phyloP scores from a whole-genome alignment of 1,140 invertebrate species.

The Drosophila miranda region DNA sequence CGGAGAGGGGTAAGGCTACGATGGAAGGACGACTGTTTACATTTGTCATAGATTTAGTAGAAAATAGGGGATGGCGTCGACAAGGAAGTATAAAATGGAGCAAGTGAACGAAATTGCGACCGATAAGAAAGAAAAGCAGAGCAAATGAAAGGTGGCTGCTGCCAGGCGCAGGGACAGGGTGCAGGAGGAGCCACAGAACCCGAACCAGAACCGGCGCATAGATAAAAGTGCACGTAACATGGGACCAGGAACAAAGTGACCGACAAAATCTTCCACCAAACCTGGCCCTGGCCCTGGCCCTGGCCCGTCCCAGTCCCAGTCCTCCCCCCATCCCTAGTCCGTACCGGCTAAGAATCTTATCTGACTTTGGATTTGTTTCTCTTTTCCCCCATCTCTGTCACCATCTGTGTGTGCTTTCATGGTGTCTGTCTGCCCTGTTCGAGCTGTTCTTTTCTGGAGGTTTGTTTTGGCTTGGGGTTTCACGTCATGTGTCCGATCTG shows the following conservation, averaged over 20 bases:
- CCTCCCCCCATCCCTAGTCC: background rate
- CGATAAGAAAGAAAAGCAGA: slow-evolving; percentile 7
- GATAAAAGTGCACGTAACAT: slow-evolving; percentile 32
- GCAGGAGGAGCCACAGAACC: slow-evolving; percentile 9
- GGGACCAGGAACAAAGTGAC: slow-evolving; percentile 14
- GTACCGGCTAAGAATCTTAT: slow-evolving; percentile 26
- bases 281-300: background rate
- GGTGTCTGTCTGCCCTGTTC: too few relatives aligned
- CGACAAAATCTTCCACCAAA: slow-evolving; percentile 12
- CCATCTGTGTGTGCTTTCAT: background rate
- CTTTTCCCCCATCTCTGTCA: slow-evolving; percentile 2
- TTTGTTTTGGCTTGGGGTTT: slow-evolving; percentile 14
- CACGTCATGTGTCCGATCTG: slow-evolving; percentile 4
- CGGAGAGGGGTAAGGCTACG: slow-evolving; percentile 10
- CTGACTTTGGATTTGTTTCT: slow-evolving; percentile 29
- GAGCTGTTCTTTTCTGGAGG: slow-evolving; percentile 5
- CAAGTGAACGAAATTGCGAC: slow-evolving; percentile 17
- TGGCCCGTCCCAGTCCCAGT: background rate
- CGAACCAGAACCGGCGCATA: background rate
- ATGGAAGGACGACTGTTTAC: slow-evolving; percentile 55
- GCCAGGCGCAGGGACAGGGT: background rate
- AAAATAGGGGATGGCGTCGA: slow-evolving; percentile 6
- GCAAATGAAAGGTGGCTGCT: too few relatives aligned
- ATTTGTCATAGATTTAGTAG: slow-evolving; percentile 71
- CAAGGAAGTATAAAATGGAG: slow-evolving; percentile 9